Evolutionary conservation across 1,140 invertebrate species (phyloP), one percentile per base, ranked within the genome.

Genomic region (Drosophila obscura): DNA sequence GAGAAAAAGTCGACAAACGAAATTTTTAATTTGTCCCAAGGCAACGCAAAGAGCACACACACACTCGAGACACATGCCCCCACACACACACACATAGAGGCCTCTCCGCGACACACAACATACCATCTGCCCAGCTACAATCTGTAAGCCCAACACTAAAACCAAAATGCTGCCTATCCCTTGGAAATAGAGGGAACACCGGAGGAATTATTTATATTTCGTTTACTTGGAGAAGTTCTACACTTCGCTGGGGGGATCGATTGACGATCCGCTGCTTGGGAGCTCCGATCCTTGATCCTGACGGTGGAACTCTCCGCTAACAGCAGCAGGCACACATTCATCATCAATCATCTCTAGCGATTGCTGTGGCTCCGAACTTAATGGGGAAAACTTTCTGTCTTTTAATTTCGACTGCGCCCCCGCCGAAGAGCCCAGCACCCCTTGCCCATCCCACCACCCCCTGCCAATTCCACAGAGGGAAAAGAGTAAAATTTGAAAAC

Each of bases 11-110:
- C 82, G 82, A 77, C 76, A 87, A 83, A 88, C 83, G 80, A 87
- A 90, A 87, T 82, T 90, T 90, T 90, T 90, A 90, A 90, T 90
- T 90, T 90, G 81, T 79, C 87, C 77, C 67, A 60, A 77, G 87
- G 87, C 78, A 77, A 73, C 72, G 56, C 60, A 52, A 48, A 43
- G 59, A 64, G 61, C 73, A 78, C 59, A 57, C 52, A 62, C 74
- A 43, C 45, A 55, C 22, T 24, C 22, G 7, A 31, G 3, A 31
- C 28, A 9, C 3, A 31, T 44, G 44, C 66, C 45, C 56, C 24
- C 46, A 44, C 59, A 61, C 48, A 53, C 61, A 61, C 51, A 41
- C 41, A 46, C 50, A 48, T 39, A 49, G 16, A 16, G 19, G 19
- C 19, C 19, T 19, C 19, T 19, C 1, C 19, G 1, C 19, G 1